phyloP scores from a whole-genome alignment of 2,113 vertebrate species.

The Notothenia rossii region DNA sequence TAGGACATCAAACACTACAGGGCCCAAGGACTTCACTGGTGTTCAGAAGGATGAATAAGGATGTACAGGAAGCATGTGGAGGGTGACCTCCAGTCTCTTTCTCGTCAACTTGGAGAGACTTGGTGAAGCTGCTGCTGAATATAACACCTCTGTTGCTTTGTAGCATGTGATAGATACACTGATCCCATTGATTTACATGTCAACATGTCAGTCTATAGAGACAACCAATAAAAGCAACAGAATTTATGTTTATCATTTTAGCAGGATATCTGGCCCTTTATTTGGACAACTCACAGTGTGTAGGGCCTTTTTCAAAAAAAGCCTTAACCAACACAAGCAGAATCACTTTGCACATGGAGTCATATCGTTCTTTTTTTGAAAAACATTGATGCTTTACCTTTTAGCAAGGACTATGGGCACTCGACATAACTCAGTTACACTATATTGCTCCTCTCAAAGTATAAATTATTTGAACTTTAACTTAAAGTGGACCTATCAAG shows the following conservation, averaged over 20 bases:
- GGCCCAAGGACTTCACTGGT: not conserved
- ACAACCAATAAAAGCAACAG: not conserved
- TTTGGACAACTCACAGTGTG: not conserved
- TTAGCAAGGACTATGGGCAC: not conserved
- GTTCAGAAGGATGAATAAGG: slow-evolving; percentile 5
- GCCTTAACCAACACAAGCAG: not conserved
- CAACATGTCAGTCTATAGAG: not conserved
- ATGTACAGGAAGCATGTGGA: slow-evolving; percentile 21
- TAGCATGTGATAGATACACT: not conserved
- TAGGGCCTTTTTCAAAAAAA: not conserved
- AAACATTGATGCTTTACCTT: too few species aligned
- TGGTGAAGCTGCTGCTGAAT: not conserved
- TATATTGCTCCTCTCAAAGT: not conserved
- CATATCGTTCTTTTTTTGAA: not conserved
- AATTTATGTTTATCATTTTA: not conserved
- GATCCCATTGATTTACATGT: not conserved
- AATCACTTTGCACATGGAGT: not conserved
- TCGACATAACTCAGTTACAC: not conserved
- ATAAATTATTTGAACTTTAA: not conserved
- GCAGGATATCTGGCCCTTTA: not conserved
- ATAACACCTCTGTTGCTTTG: slow-evolving; percentile 8
- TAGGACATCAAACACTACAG: slow-evolving; percentile 15
- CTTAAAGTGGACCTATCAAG: too few species aligned
- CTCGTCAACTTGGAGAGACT: not conserved
- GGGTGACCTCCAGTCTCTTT: slow-evolving; percentile 13